Evolutionary conservation across 1,140 invertebrate species (phyloP).

Genomic region (Calliphora vicina): DNA sequence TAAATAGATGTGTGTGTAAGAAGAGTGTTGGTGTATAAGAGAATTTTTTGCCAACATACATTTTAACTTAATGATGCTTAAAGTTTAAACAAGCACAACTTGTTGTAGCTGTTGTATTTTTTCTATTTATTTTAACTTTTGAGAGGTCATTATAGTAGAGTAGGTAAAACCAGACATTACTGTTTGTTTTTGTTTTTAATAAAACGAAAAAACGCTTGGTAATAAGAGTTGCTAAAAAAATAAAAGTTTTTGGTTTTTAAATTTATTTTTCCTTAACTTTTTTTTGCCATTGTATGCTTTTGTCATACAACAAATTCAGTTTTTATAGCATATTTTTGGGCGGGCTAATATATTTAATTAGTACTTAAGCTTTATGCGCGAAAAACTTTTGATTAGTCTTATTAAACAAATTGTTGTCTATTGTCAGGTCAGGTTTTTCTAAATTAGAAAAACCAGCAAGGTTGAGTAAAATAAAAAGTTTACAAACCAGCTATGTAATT

Average conservation of each 20-base stretch:
- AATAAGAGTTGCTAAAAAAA: background rate
- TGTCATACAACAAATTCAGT: background rate
- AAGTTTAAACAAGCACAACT: slow-evolving; percentile 33
- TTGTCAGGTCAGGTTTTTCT: no score
- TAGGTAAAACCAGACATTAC: background rate
- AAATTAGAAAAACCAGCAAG: no score
- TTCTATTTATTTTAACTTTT: slow-evolving; percentile 2
- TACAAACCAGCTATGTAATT: no score
- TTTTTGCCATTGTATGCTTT: background rate
- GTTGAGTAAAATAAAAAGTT: no score
- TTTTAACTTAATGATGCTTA: slow-evolving; percentile 29
- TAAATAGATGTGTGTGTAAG: background rate
- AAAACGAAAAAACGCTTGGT: background rate
- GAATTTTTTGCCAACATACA: slow-evolving; percentile 11
- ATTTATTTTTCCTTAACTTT: background rate
- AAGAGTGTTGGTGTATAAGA: background rate
- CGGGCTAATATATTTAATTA: no score
- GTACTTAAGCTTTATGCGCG: no score
- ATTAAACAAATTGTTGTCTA: no score
- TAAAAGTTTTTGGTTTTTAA: background rate
- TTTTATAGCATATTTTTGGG: background rate
- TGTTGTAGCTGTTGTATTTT: slow-evolving; percentile 9
- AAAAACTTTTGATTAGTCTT: no score
- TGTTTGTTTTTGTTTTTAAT: no score
- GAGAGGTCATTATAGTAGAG: background rate